Conservation (phyloP, 2,797 vertebrate genomes). For the Diglossa cyanea region DNA sequence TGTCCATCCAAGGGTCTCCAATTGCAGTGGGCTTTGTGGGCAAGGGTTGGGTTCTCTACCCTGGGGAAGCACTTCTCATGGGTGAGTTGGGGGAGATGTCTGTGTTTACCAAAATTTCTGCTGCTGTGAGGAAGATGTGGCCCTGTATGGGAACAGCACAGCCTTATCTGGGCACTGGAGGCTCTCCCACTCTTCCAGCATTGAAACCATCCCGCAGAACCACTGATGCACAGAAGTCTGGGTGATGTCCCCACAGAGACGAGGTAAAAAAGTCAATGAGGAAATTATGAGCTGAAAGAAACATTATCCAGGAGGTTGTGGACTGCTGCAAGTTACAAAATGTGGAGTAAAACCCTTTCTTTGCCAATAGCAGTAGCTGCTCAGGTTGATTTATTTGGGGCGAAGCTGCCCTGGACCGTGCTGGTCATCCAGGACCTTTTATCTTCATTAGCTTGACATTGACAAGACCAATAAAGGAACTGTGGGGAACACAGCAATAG, state of each 20-base stretch:
- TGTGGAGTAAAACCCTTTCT: not conserved
- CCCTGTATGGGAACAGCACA: not conserved
- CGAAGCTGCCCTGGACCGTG: not conserved
- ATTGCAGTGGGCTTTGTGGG: not conserved
- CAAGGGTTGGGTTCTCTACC: fast-evolving
- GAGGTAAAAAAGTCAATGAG: not conserved
- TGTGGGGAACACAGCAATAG: not conserved
- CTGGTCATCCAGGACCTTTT: not conserved
- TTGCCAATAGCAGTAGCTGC: not conserved
- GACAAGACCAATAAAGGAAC: not conserved
- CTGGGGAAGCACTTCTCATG: not conserved
- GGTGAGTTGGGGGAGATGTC: not conserved
- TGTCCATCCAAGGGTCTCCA: not conserved
- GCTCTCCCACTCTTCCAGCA: not conserved
- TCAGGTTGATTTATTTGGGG: not conserved
- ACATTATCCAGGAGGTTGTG: not conserved
- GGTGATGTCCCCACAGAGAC: not conserved
- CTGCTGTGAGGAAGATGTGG: not conserved
- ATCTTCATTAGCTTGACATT: not conserved
- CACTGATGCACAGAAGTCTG: fast-evolving
- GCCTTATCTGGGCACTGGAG: not conserved
- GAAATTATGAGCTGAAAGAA: not conserved
- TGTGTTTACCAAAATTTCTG: not conserved
- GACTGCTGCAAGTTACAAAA: not conserved
- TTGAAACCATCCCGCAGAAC: not conserved